Evolutionary conservation across 2,797 vertebrate genomes (phyloP).

Genomic region (Chrysocyon brachyurus): DNA sequence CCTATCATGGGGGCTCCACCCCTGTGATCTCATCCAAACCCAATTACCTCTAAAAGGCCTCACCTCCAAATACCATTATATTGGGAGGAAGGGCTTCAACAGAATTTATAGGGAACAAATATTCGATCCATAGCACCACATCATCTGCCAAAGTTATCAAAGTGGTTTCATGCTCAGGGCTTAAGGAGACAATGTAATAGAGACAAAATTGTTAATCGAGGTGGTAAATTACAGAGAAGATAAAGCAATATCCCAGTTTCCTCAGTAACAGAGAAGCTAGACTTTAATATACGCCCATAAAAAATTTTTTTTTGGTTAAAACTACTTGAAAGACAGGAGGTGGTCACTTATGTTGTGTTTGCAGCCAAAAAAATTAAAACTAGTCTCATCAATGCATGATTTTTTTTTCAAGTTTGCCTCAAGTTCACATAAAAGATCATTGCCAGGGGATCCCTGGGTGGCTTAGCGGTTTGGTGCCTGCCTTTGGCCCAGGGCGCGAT

Average conservation of each 20-base stretch:
- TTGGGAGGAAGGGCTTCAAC: background rate
- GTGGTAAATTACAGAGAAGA: background rate
- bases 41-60: background rate
- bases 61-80: background rate
- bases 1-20: background rate
- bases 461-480: too few species aligned
- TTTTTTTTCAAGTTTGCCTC: background rate
- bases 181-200: background rate
- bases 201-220: background rate
- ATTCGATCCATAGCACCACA: background rate
- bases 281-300: background rate
- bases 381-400: background rate
- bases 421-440: background rate
- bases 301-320: background rate
- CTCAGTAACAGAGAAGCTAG: background rate
- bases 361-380: slow-evolving; percentile 13
- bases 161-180: background rate
- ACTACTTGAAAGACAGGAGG: background rate
- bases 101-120: background rate
- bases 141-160: background rate
- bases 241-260: background rate
- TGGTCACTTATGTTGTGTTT: background rate
- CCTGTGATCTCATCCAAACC: background rate
- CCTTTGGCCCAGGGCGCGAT: too few species aligned
- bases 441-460: background rate